Evolutionary conservation across 2,888 invertebrate genomes (phyloP), one percentile per base, ranked within the genome.

Genomic region (Plagiodera versicolora): DNA sequence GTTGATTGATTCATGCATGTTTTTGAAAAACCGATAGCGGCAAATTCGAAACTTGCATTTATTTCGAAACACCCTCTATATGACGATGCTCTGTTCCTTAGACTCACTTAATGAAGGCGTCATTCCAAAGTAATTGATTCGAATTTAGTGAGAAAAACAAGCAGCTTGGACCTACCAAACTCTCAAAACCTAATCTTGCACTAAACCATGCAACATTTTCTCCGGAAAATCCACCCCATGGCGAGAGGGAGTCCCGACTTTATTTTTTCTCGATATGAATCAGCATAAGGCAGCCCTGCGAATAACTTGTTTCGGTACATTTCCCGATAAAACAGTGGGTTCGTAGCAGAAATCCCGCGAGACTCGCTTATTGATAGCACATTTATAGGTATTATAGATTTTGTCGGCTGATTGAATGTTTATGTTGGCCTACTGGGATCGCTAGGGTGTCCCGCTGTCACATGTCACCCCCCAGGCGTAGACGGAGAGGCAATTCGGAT

Each of bases 321-420:
- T 79, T 78, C 64, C 69, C 77, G 76, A 77, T 79, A 79, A 79
- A 79, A 76, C 74, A 74, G 75, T 74, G 71, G 71, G 71, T 71
- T 68, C 67, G 68, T 67, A 70, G 70, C 66, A 69, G 72, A 72
- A 74, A 72, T 74, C 78, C 75, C 76, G 69, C 71, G 76, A 74
- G 77, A 75, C 71, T 75, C 72, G 71, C 76, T 80, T 80, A 80
- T 79, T 79, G 79, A 79, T 78, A 77, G 75, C 76, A 75, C 77
- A 80, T 80, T 79, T 80, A 79, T 79, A 79, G 79, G 78, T 79
- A 79, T 79, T 80, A 79, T 77, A 68, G 67, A 67, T 68, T 70
- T 69, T 67, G 67, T 63, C 61, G 65, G 60, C 61, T 71, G 66
- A 70, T 70, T 70, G 69, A 70, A 70, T 68, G 67, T 69, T 70